These are phyloP conservation scores for Barypeithes pellucidus DNA, from an alignment of 2,888 invertebrate genomes.

Conservation along the genomic window DNA sequence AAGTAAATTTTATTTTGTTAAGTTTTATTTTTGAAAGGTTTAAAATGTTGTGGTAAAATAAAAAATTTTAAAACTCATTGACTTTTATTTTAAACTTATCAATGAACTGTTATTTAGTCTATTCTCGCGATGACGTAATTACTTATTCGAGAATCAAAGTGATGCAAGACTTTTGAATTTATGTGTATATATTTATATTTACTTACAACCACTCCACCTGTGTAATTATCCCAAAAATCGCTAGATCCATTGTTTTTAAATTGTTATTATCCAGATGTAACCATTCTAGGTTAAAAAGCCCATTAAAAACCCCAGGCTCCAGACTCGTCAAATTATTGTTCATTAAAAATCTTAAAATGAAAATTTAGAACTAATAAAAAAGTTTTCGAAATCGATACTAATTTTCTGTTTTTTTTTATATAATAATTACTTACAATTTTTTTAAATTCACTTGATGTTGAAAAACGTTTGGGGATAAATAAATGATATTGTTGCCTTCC, in stretches of 20 bases:
- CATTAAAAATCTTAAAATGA: slow-evolving; percentile 41
- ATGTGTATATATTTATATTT: no score
- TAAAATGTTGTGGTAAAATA: no score
- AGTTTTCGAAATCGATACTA: no score
- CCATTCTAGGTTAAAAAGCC: slow-evolving; percentile 49
- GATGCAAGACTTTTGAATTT: no score
- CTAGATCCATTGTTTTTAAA: slow-evolving; percentile 41
- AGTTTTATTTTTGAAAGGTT: no score
- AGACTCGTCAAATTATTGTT: slow-evolving; percentile 43
- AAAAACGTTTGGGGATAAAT: slow-evolving; percentile 42
- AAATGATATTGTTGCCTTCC: slow-evolving; percentile 34
- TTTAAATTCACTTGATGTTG: slow-evolving; percentile 40
- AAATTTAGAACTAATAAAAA: not conserved
- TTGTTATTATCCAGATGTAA: slow-evolving; percentile 50
- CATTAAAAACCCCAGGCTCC: slow-evolving; percentile 42
- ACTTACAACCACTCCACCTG: slow-evolving; percentile 50
- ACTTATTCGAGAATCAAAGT: no score
- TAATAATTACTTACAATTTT: slow-evolving; percentile 47
- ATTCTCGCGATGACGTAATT: no score
- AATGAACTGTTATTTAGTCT: no score
- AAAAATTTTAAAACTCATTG: no score
- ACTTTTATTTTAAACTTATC: no score
- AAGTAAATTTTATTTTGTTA: no score
- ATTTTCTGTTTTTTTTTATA: no score
- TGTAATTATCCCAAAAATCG: slow-evolving; percentile 37